These are phyloP conservation scores for Formicarius rufipectus DNA, from an alignment of 2,113 vertebrate species.

Conservation along the genomic window DNA sequence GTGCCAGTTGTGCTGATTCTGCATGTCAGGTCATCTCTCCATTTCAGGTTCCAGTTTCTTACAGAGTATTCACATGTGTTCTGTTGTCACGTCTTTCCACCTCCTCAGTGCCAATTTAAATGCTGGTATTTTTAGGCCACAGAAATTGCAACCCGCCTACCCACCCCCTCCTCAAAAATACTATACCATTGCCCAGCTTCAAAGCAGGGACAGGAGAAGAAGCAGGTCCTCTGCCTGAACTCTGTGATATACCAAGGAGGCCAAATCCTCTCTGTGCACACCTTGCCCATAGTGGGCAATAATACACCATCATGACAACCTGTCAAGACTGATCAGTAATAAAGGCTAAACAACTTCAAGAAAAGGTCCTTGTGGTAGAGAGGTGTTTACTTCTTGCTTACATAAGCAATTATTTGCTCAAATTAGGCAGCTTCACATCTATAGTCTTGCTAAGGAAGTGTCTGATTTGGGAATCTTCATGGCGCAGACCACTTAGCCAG, in stretches of 20 bases:
- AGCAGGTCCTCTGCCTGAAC: background rate
- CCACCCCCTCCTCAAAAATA: background rate
- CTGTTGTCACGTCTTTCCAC: slow-evolving; percentile 10
- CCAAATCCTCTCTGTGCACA: background rate
- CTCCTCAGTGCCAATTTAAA: background rate
- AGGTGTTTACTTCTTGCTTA: background rate
- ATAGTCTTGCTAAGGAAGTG: background rate
- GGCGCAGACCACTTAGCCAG: accelerated
- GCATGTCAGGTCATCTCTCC: slow-evolving; percentile 6
- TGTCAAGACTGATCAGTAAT: background rate
- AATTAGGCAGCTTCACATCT: background rate
- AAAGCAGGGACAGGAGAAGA: background rate
- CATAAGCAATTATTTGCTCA: background rate
- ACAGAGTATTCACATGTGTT: slow-evolving; percentile 5
- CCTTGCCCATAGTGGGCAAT: background rate
- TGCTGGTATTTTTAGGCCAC: slow-evolving; percentile 45
- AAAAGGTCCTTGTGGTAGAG: background rate
- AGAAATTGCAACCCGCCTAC: background rate
- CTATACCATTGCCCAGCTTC: background rate
- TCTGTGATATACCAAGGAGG: background rate
- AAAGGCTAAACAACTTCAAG: background rate
- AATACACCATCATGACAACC: background rate
- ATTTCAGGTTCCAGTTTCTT: slow-evolving; percentile 32
- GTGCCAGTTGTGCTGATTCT: slow-evolving; percentile 37
- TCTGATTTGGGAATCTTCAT: background rate